These are phyloP conservation scores for Pygoscelis adeliae DNA, from an alignment of 2,113 vertebrate genomes.

Conservation along the genomic window DNA sequence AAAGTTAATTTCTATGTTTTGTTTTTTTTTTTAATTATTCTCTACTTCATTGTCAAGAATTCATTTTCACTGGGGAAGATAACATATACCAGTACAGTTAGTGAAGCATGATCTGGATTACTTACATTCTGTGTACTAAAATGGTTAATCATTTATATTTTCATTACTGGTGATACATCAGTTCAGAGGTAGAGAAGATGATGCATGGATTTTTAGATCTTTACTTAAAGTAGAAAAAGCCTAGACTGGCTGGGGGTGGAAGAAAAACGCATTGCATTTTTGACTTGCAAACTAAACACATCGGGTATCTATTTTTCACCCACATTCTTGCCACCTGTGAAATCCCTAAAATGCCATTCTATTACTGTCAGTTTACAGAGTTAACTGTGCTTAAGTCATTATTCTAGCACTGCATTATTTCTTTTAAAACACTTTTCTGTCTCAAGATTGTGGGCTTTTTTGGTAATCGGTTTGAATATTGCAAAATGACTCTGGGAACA, in stretches of 20 bases:
- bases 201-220: neutral
- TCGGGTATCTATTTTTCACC: neutral
- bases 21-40: no score
- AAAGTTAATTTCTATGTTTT: neutral
- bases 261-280: neutral
- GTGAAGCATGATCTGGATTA: neutral
- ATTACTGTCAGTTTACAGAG: neutral
- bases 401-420: neutral
- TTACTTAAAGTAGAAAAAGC: neutral
- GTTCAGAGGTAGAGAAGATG: neutral
- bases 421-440: neutral
- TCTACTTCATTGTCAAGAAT: neutral
- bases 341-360: neutral
- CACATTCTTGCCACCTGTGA: slow-evolving; percentile 1
- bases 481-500: neutral
- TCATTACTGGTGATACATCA: neutral
- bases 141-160: neutral
- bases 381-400: neutral
- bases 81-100: neutral
- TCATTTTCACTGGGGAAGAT: neutral
- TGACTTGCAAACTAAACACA: neutral
- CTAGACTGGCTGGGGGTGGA: neutral
- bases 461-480: neutral
- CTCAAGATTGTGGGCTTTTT: neutral
- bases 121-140: neutral